These are phyloP conservation scores for Paradoxurus hermaphroditus DNA, from an alignment of 2,113 vertebrate species.

Conservation along the genomic window DNA sequence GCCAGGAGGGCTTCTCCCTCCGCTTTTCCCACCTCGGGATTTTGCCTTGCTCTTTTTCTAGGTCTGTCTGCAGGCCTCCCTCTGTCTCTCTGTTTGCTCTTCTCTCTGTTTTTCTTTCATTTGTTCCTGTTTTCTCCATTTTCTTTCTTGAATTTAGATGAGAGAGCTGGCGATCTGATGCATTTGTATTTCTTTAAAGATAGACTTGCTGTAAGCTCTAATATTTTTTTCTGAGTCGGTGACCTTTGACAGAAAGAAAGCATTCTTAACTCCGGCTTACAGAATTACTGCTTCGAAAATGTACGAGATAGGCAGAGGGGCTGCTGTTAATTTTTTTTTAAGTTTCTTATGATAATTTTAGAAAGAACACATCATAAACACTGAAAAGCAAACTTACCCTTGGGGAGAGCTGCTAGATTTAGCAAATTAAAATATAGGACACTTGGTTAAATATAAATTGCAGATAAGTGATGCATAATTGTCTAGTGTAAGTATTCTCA, in stretches of 20 bases:
- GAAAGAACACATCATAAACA: background rate
- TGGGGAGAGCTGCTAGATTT: background rate
- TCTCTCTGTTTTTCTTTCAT: background rate
- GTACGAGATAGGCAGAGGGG: background rate
- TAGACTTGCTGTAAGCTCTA: background rate
- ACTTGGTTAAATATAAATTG: background rate
- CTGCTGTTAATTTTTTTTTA: background rate
- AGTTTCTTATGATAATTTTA: constrained; percentile 15
- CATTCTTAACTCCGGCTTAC: background rate
- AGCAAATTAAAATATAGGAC: background rate
- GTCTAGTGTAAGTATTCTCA: background rate
- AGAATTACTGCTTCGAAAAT: background rate
- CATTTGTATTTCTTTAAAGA: background rate
- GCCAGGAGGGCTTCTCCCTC: background rate
- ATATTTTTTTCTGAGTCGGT: background rate
- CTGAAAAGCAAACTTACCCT: background rate
- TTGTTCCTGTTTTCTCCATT: background rate
- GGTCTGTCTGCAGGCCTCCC: background rate
- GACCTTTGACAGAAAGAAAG: background rate
- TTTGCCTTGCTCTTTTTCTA: background rate
- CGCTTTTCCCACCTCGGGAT: background rate
- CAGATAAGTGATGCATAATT: background rate
- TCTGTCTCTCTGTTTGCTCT: background rate
- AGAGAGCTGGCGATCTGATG: background rate
- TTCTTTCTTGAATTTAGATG: constrained; percentile 4